Evolutionary conservation across 2,797 vertebrate genomes (phyloP).

Genomic region (Xenopus petersii): DNA sequence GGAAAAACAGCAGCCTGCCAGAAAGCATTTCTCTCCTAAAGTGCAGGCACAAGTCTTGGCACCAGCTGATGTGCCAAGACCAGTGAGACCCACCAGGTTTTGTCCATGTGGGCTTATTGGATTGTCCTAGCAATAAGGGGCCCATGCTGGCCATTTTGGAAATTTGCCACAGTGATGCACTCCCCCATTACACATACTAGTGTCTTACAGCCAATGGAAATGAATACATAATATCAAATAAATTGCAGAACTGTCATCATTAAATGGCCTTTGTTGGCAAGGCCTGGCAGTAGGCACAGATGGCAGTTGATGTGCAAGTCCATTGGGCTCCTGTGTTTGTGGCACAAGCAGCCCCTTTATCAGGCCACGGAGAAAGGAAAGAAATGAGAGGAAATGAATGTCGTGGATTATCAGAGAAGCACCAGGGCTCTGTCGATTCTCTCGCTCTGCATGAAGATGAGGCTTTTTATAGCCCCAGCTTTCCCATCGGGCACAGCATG

Average conservation of each 20-base stretch:
- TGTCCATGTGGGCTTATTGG: too few relatives aligned
- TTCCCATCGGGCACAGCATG: conserved; percentile 64
- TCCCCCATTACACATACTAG: too few relatives aligned
- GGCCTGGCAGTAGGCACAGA: background rate
- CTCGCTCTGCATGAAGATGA: conserved; percentile 57
- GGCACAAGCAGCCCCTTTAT: background rate
- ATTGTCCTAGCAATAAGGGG: too few relatives aligned
- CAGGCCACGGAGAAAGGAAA: background rate
- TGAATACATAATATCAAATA: too few relatives aligned
- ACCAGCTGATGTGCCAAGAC: too few relatives aligned
- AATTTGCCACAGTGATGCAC: too few relatives aligned
- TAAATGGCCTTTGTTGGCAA: background rate
- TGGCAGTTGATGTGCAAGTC: background rate
- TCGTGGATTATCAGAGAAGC: conserved; percentile 52
- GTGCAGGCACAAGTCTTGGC: too few relatives aligned
- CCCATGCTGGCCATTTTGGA: too few relatives aligned
- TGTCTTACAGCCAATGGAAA: too few relatives aligned
- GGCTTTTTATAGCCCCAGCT: conserved; percentile 68
- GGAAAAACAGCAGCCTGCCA: too few relatives aligned
- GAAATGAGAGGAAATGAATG: conserved; percentile 49
- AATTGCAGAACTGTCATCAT: background rate
- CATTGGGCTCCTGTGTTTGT: background rate
- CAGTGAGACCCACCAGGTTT: too few relatives aligned
- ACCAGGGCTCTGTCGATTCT: conserved; percentile 56
- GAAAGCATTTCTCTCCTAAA: too few relatives aligned